Evolutionary conservation across 2,113 vertebrate genomes (phyloP).

Genomic region (Chlorodrepanis virens): DNA sequence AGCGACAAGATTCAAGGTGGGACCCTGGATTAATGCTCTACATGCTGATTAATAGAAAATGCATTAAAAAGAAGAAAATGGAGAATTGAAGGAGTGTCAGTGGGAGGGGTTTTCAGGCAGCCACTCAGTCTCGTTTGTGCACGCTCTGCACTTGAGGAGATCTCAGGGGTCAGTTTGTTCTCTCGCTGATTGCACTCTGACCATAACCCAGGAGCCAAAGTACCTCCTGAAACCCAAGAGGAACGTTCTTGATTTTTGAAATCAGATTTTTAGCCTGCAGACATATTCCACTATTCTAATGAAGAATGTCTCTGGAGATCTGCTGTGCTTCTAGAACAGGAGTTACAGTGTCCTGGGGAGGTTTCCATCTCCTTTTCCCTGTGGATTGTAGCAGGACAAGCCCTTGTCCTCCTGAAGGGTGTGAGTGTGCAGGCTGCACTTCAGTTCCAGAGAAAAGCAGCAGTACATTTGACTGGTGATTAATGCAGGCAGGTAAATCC

Average conservation of each 20-base stretch:
- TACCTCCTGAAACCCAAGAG: background rate
- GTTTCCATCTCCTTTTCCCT: background rate
- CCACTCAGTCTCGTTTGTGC: background rate
- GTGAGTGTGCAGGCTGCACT: background rate
- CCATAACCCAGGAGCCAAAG: background rate
- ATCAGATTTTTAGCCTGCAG: background rate
- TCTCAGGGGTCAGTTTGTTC: background rate
- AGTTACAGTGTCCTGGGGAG: background rate
- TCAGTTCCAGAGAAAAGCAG: background rate
- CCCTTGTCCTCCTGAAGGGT: background rate
- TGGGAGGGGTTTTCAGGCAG: background rate
- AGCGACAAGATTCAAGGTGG: background rate
- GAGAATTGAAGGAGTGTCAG: background rate
- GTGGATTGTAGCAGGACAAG: background rate
- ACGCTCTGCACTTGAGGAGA: background rate
- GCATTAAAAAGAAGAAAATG: background rate
- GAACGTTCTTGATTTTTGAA: background rate
- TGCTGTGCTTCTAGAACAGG: background rate
- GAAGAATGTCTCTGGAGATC: background rate
- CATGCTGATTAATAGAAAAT: background rate
- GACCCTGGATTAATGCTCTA: background rate
- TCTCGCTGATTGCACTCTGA: background rate
- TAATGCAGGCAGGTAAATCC: background rate
- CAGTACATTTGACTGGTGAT: fast-evolving
- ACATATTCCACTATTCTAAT: background rate